Evolutionary conservation across 1,140 invertebrate genomes (phyloP).

Genomic region (Drosophila aff.): DNA sequence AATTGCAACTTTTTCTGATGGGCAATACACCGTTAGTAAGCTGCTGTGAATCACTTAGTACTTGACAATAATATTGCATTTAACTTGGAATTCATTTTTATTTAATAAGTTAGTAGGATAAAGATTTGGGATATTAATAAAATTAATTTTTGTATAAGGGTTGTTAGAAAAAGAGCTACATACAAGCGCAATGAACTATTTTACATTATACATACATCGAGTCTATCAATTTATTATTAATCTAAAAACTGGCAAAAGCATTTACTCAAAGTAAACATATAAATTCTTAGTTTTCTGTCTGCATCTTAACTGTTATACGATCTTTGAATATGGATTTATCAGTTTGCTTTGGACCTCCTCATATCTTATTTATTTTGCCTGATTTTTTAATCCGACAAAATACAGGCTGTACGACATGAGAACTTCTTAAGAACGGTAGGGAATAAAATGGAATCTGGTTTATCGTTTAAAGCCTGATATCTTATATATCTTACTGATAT

Average conservation of each 20-base stretch:
- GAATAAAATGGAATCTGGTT: not conserved
- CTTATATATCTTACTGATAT: not conserved
- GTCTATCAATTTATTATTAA: too few species aligned
- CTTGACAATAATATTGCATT: too few species aligned
- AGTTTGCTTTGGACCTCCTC: not conserved
- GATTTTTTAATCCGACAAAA: not conserved
- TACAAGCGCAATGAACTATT: too few species aligned
- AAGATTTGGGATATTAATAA: too few species aligned
- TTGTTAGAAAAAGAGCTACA: too few species aligned
- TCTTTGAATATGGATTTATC: not conserved
- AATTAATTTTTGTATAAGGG: too few species aligned
- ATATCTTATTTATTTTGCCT: not conserved
- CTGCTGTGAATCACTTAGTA: too few species aligned
- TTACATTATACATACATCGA: too few species aligned
- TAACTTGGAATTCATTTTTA: not conserved
- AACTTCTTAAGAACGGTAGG: not conserved
- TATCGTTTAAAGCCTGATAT: constrained; percentile 1
- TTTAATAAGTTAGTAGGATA: too few species aligned
- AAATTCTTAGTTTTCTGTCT: too few species aligned
- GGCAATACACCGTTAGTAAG: constrained; percentile 1
- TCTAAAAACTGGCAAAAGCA: too few species aligned
- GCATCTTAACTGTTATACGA: not conserved
- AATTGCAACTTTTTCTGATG: constrained; percentile 6
- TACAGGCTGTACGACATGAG: not conserved
- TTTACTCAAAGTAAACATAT: not conserved